These are phyloP conservation scores for Oryzias sinensis DNA, from an alignment of 2,797 vertebrate species.

Conservation along the genomic window DNA sequence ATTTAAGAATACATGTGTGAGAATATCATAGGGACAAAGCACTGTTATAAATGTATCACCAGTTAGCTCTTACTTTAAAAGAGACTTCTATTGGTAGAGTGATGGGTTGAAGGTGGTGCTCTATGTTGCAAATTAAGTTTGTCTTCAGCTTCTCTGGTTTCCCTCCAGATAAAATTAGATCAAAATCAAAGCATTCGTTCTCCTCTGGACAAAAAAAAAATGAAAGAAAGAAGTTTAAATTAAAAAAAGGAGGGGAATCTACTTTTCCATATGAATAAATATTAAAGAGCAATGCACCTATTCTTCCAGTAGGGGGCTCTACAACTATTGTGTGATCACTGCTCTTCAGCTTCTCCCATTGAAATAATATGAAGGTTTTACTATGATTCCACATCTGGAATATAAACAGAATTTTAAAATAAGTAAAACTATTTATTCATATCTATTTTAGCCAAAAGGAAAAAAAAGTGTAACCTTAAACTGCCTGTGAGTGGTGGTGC, in stretches of 20 bases:
- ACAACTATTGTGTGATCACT: conserved; percentile 83
- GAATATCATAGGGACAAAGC: not conserved
- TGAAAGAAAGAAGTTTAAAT: not conserved
- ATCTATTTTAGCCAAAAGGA: not conserved
- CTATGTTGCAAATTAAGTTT: conserved; percentile 80
- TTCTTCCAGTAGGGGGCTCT: conserved; percentile 80
- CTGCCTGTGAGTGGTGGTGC: conserved; percentile 72
- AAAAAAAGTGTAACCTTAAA: conserved; percentile 78
- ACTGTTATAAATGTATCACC: not conserved
- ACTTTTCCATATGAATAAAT: not conserved
- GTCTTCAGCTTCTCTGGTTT: conserved; percentile 72
- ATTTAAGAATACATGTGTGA: not conserved
- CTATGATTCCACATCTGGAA: conserved; percentile 95
- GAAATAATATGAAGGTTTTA: conserved; percentile 81
- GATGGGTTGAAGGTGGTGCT: conserved; percentile 70
- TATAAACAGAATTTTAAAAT: conserved; percentile 9
- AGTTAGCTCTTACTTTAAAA: conserved; percentile 82
- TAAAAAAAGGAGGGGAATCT: not conserved
- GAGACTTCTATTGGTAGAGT: conserved; percentile 81
- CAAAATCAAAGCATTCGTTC: conserved; percentile 78
- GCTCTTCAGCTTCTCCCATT: conserved; percentile 78
- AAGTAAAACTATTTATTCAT: not conserved
- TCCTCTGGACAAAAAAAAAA: conserved; percentile 63
- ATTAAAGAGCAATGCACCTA: conserved; percentile 77
- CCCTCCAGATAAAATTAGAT: conserved; percentile 79